phyloP scores from a whole-genome alignment of 2,797 vertebrate genomes.

The Distichodus sexfasciatus region DNA sequence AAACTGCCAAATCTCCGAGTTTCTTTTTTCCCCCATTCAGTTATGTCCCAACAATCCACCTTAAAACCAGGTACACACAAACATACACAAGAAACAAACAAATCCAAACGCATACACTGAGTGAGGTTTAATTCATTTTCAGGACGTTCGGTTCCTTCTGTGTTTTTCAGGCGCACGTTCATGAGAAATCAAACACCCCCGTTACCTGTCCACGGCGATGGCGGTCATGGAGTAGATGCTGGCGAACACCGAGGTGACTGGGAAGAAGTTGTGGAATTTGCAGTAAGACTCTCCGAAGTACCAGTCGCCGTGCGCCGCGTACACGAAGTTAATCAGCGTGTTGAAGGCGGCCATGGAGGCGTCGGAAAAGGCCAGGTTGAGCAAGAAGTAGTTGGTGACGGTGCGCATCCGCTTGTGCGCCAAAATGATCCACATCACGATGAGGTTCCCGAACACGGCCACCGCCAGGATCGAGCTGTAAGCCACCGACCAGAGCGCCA shows the following conservation, averaged over 20 bases:
- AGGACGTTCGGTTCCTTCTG: no score
- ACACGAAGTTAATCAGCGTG: constrained; percentile 92
- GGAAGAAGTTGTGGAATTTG: constrained; percentile 99
- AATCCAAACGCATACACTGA: no score
- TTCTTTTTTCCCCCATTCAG: no score
- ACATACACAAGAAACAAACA: no score
- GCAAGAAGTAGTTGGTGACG: constrained; percentile 93
- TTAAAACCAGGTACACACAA: no score
- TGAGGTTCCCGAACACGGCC: constrained; percentile 90
- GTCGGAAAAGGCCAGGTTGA: constrained; percentile 95
- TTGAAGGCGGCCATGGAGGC: constrained; percentile 97
- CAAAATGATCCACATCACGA: constrained; percentile 97
- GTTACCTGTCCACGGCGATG: constrained; percentile 95
- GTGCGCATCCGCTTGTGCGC: constrained; percentile 97
- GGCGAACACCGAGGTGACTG: constrained; percentile 93
- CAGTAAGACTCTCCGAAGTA: constrained; percentile 95
- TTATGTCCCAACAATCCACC: no score
- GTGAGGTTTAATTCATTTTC: no score
- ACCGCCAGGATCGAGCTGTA: constrained; percentile 89
- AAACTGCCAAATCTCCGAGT: no score
- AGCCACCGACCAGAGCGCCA: constrained; percentile 93
- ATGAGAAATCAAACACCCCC: background rate
- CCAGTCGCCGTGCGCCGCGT: constrained; percentile 91
- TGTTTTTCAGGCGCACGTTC: no score
- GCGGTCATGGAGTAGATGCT: constrained; percentile 99